These are phyloP conservation scores for Macrochelys suwanniensis DNA, from an alignment of 2,797 vertebrate species.

Conservation along the genomic window DNA sequence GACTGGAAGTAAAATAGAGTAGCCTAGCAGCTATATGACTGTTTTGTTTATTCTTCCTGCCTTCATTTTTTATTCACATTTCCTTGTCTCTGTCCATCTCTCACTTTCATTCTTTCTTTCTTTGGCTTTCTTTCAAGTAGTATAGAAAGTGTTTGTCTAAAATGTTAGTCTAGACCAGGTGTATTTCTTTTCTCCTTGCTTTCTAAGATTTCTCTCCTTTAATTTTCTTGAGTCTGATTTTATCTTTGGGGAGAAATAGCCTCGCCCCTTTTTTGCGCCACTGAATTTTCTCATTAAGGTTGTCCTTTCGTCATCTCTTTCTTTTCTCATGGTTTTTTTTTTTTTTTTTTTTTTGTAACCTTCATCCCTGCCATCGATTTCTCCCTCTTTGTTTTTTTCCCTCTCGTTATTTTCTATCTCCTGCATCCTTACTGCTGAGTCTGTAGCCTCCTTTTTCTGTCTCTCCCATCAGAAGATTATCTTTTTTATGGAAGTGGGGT, in stretches of 20 bases:
- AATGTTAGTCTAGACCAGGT: background rate
- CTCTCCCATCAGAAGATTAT: background rate
- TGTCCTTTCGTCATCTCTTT: background rate
- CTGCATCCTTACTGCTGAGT: background rate
- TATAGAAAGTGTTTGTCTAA: background rate
- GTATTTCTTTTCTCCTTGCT: background rate
- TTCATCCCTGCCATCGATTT: background rate
- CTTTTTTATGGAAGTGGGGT: background rate
- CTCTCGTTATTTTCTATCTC: background rate
- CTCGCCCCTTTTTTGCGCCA: background rate
- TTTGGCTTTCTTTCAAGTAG: background rate
- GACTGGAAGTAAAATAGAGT: background rate
- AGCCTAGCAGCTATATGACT: background rate
- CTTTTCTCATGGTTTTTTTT: background rate
- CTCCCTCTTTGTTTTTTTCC: background rate
- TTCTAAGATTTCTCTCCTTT: background rate
- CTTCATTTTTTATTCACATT: background rate
- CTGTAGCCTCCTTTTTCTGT: background rate
- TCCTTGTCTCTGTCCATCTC: background rate
- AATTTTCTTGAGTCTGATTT: background rate
- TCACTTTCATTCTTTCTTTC: background rate
- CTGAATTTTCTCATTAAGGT: background rate
- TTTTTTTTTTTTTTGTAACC: background rate
- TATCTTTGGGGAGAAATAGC: background rate
- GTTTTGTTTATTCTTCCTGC: background rate